These are phyloP conservation scores for Hypotaenidia okinawae DNA, from an alignment of 2,797 vertebrate genomes.

Conservation along the genomic window DNA sequence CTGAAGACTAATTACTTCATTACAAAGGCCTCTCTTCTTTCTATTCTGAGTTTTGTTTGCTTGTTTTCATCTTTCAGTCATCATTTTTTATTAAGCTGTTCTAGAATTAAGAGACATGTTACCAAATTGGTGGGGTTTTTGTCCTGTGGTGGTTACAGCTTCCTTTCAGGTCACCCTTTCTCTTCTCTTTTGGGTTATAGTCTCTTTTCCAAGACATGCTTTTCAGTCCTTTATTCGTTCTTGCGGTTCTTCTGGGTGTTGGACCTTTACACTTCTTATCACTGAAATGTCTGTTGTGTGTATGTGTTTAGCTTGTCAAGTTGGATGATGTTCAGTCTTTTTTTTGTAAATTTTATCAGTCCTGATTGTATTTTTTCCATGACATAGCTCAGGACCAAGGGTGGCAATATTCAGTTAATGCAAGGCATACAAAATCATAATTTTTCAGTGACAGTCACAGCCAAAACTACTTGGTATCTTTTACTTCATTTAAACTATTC, in stretches of 20 bases:
- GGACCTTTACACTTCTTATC: neutral
- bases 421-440: neutral
- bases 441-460: neutral
- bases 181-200: neutral
- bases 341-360: neutral
- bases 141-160: neutral
- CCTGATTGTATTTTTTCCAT: neutral
- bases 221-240: neutral
- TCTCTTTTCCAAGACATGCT: neutral
- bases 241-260: neutral
- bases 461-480: neutral
- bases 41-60: neutral
- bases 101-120: neutral
- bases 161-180: neutral
- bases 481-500: neutral
- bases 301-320: neutral
- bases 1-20: neutral
- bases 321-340: neutral
- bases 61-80: neutral
- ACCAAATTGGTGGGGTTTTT: neutral
- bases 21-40: neutral
- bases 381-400: neutral
- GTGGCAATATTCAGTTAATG: neutral
- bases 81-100: neutral
- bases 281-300: neutral